Percentiles rank a stretch among this genome's conserved stretches.
Conservation (phyloP, 2,888 invertebrate species). For the Drosophila ezoana region DNA sequence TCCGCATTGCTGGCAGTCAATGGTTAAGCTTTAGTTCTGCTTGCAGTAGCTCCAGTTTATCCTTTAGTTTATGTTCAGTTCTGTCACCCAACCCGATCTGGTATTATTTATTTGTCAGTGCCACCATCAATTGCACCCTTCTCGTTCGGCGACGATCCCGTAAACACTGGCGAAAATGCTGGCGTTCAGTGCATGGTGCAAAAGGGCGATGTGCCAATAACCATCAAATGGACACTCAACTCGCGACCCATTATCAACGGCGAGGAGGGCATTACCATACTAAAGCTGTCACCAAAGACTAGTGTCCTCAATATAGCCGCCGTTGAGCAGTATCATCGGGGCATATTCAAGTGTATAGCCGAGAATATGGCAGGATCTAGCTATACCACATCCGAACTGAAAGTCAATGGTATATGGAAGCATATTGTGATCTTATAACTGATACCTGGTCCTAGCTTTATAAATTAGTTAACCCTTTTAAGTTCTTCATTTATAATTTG, state of each 20-base stretch:
- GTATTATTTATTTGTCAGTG: slow-evolving; percentile 85
- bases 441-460: background rate
- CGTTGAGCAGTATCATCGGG: slow-evolving; percentile 89
- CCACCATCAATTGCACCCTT: slow-evolving; percentile 88
- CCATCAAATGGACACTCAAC: slow-evolving; percentile 90
- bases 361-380: slow-evolving; percentile 89
- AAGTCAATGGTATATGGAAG: slow-evolving; percentile 88
- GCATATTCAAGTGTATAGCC: slow-evolving; percentile 91
- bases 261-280: slow-evolving; percentile 85
- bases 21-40: slow-evolving; percentile 84
- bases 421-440: background rate
- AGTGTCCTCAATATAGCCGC: slow-evolving; percentile 89
- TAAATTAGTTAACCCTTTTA: slow-evolving; percentile 35
- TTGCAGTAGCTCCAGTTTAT: background rate
- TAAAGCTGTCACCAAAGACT: slow-evolving; percentile 87
- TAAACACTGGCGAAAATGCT: slow-evolving; percentile 89
- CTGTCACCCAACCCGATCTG: slow-evolving; percentile 8
- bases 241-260: slow-evolving; percentile 85
- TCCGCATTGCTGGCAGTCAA: slow-evolving; percentile 87
- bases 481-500: slow-evolving; percentile 41
- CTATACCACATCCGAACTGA: slow-evolving; percentile 88
- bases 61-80: slow-evolving; percentile 31
- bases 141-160: slow-evolving; percentile 89
- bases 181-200: slow-evolving; percentile 90
- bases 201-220: slow-evolving; percentile 92